A percentile compares a stretch with the other conserved stretches of the same genome.
Evolutionary conservation across 2,797 vertebrate species (phyloP).

Genomic region (Melanotaenia parkinsoni): DNA sequence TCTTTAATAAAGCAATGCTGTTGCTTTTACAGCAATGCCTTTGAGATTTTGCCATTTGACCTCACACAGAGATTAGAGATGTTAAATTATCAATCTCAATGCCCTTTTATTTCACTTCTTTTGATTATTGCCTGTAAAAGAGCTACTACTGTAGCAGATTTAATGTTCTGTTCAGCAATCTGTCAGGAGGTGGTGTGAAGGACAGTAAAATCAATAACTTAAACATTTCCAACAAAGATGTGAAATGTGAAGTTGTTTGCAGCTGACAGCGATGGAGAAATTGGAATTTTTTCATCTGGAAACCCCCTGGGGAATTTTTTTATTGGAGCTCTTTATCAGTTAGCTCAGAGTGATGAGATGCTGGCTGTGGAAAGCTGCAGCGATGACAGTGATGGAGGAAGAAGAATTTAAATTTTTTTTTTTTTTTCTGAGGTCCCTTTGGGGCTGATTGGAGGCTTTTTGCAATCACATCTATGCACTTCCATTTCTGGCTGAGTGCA

Average conservation of each 20-base stretch:
- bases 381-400: conserved; percentile 54
- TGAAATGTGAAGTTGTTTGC: conserved; percentile 3
- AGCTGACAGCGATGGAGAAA: background rate
- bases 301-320: conserved; percentile 18
- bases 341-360: conserved; percentile 25
- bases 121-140: background rate
- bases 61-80: background rate
- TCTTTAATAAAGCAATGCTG: background rate
- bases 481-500: conserved; percentile 37
- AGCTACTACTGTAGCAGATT: background rate
- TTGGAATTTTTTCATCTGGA: background rate
- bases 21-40: background rate
- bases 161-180: conserved; percentile 7
- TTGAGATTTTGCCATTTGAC: background rate
- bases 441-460: conserved; percentile 34
- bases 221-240: background rate
- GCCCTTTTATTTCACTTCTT: background rate
- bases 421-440: conserved; percentile 16
- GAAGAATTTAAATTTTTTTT: no score
- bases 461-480: conserved; percentile 47
- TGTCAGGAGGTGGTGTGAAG: conserved; percentile 21
- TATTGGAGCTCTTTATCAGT: conserved; percentile 20
- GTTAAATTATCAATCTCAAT: background rate
- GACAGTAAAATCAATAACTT: conserved; percentile 23
- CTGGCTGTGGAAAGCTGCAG: conserved; percentile 19